A percentile compares a stretch with the other conserved stretches of the same genome.
phyloP scores from a whole-genome alignment of 2,113 vertebrate genomes.

The Clupea harengus region DNA sequence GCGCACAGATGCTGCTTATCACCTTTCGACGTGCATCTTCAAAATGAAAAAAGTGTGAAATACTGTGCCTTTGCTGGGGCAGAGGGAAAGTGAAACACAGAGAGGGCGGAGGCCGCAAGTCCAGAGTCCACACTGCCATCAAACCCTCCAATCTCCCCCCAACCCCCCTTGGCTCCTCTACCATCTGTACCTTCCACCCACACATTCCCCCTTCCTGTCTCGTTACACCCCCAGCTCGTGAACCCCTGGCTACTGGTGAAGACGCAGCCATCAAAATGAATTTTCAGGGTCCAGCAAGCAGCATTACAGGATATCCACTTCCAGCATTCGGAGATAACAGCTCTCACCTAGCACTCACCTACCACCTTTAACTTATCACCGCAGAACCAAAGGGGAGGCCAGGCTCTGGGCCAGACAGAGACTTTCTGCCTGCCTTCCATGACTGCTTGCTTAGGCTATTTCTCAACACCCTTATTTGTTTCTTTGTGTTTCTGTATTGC shows the following conservation, averaged over 20 bases:
- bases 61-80: neutral
- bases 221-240: constrained; percentile 42
- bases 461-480: neutral
- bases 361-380: constrained; percentile 58
- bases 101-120: neutral
- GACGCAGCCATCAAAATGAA: constrained; percentile 67
- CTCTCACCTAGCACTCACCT: constrained; percentile 58
- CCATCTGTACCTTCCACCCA: neutral
- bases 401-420: constrained; percentile 40
- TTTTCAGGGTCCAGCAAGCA: constrained; percentile 69
- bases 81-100: neutral
- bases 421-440: constrained; percentile 20
- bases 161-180: neutral
- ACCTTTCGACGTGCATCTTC: neutral
- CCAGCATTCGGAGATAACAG: constrained; percentile 56
- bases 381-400: constrained; percentile 46
- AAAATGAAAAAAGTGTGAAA: neutral
- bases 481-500: neutral
- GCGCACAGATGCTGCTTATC: neutral
- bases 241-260: constrained; percentile 27
- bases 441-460: neutral
- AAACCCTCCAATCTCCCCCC: neutral
- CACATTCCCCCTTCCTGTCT: constrained; percentile 36
- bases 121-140: neutral
- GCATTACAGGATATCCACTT: constrained; percentile 44